Evolutionary conservation across 2,888 invertebrate species (phyloP).

Genomic region (Blastobasis adustella): DNA sequence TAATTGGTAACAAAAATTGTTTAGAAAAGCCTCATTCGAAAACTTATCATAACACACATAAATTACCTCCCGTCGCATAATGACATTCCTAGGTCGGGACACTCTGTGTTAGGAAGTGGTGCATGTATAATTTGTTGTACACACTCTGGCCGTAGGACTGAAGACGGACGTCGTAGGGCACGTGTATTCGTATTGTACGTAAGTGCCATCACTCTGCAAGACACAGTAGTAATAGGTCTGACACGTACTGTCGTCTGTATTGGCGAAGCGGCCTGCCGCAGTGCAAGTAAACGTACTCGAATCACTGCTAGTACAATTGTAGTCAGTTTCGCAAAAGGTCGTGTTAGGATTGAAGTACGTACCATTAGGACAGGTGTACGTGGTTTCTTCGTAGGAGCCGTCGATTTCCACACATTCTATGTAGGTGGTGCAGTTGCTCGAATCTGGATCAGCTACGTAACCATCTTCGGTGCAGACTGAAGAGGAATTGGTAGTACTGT

Average conservation of each 20-base stretch:
- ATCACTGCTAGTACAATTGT: slow-evolving; percentile 29
- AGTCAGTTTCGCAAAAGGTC: slow-evolving; percentile 46
- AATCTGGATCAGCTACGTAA: slow-evolving; percentile 38
- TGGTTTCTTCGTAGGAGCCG: slow-evolving; percentile 36
- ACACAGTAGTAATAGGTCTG: slow-evolving; percentile 56
- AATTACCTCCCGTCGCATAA: too few relatives aligned
- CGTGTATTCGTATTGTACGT: slow-evolving; percentile 42
- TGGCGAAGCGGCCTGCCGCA: slow-evolving; percentile 49
- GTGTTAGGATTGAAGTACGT: slow-evolving; percentile 48
- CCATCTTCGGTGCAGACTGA: slow-evolving; percentile 47
- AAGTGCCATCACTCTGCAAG: slow-evolving; percentile 31
- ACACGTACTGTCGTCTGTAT: slow-evolving; percentile 51
- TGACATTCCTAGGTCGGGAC: too few relatives aligned
- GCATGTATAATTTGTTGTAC: slow-evolving; percentile 55
- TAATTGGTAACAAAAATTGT: too few relatives aligned
- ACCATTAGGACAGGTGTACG: slow-evolving; percentile 36
- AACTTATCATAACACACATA: too few relatives aligned
- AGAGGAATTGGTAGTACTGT: slow-evolving; percentile 17
- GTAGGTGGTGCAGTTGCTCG: slow-evolving; percentile 45
- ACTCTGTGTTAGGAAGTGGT: slow-evolving; percentile 16
- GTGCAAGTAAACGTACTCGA: slow-evolving; percentile 39
- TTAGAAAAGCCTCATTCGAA: too few relatives aligned
- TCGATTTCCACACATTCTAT: slow-evolving; percentile 46
- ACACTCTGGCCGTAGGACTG: slow-evolving; percentile 40
- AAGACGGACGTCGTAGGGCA: slow-evolving; percentile 59